Evolutionary conservation across 2,797 vertebrate species (phyloP), one percentile per base, ranked within the genome.

Genomic region (Lutra lutra): DNA sequence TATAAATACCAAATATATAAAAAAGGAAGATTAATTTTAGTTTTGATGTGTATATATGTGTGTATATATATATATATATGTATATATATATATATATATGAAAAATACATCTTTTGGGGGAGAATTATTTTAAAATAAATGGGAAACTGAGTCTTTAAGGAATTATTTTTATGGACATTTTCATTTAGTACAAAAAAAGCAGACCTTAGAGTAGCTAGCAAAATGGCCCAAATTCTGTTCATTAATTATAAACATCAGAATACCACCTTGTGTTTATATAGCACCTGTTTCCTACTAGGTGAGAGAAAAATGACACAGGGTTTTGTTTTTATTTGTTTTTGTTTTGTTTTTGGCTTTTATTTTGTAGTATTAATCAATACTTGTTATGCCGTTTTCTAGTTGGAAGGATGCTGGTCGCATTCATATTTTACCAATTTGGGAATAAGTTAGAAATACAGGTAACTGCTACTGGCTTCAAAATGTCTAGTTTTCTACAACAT

Each of bases 191-290:
- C 17, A 92, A 40, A 54, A 84, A 94, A 93, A n/a, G 32, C 21
- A 21, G 66, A 96, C 35, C 2, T 64, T 88, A 90, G 48, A 90
- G 27, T 60, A 80, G 40, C 56, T 46, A 92, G n/a, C 40, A 29
- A 89, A 92, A 84, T 5, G 7, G 86, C 13, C 9, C 21, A 89
- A 86, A 68, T 73, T 96, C 40, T 94, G n/a, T 20, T 86, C n/a
- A 86, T 60, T 87, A 83, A 54, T 87, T 93, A 40, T 21, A 89
- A 64, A 75, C 21, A 58, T 79, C 48, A 96, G 56, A 96, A 78
- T 83, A 80, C 92, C 95, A 96, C 96, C 97, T 98, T 98, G 95
- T 98, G 97, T 96, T 98, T 95, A 86, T 97, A 95, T 94, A 98
- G 93, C 97, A 96, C 97, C 95, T 80, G 60, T 77, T 92, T 97